A percentile compares a stretch with the other conserved stretches of the same genome.
phyloP scores from a whole-genome alignment of 2,797 vertebrate genomes.

The Falco novaeseelandiae region DNA sequence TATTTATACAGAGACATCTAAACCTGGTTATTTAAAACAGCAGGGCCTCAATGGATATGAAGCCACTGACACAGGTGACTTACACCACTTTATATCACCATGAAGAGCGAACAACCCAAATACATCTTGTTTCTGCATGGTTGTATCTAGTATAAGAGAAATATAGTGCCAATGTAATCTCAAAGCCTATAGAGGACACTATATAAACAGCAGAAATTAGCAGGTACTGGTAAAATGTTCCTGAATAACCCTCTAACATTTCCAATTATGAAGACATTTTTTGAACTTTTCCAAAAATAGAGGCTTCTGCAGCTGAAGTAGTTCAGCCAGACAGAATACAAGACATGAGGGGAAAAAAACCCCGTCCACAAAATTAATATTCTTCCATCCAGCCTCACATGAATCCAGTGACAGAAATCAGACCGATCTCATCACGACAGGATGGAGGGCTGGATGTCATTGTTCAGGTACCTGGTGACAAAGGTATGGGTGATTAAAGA shows the following conservation, averaged over 20 bases:
- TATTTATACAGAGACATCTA: neutral
- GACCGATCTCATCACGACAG: rapidly evolving
- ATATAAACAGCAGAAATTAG: neutral
- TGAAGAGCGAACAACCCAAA: neutral
- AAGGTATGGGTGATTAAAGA: neutral
- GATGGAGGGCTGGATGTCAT: neutral
- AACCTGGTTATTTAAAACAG: neutral
- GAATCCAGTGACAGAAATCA: neutral
- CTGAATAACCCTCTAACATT: neutral
- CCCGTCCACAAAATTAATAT: neutral
- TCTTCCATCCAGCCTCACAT: neutral
- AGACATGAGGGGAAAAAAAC: neutral
- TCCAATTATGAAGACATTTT: neutral
- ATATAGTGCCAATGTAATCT: neutral
- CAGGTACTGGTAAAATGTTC: neutral
- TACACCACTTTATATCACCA: neutral
- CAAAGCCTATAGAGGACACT: neutral
- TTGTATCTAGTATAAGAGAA: neutral
- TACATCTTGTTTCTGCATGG: neutral
- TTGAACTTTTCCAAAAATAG: constrained; percentile 5
- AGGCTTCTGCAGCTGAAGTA: neutral
- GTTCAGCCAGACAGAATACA: neutral
- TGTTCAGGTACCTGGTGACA: neutral
- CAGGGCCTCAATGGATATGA: neutral
- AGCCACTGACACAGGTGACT: neutral